A percentile compares a stretch with the other conserved stretches of the same genome.
Conservation (phyloP, 2,113 vertebrate genomes). For the Mastomys coucha region DNA sequence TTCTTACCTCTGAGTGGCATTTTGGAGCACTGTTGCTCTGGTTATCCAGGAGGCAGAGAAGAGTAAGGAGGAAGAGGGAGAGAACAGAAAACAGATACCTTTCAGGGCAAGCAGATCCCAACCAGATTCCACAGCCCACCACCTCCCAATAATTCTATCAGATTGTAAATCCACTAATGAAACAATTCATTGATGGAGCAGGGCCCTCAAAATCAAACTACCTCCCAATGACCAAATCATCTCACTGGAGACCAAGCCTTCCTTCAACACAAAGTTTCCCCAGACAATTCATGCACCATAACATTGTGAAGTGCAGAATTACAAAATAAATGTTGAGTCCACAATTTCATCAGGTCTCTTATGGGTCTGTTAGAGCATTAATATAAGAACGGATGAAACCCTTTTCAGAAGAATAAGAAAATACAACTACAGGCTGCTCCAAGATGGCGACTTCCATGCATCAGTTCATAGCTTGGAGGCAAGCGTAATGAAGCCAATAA, state of each 20-base stretch:
- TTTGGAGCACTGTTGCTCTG: neutral
- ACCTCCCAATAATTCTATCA: neutral
- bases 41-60: neutral
- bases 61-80: no score
- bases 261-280: neutral
- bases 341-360: slow-evolving; percentile 25
- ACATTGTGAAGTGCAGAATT: neutral
- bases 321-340: neutral
- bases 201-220: neutral
- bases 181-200: neutral
- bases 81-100: neutral
- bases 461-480: no score
- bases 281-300: neutral
- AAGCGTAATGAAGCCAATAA: no score
- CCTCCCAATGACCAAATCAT: neutral
- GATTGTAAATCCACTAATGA: neutral
- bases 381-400: neutral
- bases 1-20: neutral
- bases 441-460: no score
- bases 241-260: neutral
- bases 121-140: neutral
- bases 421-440: no score
- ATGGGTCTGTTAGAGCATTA: neutral
- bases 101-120: neutral
- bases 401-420: neutral